These are phyloP conservation scores for Malurus splendens DNA, from an alignment of 2,797 vertebrate species.

Conservation along the genomic window DNA sequence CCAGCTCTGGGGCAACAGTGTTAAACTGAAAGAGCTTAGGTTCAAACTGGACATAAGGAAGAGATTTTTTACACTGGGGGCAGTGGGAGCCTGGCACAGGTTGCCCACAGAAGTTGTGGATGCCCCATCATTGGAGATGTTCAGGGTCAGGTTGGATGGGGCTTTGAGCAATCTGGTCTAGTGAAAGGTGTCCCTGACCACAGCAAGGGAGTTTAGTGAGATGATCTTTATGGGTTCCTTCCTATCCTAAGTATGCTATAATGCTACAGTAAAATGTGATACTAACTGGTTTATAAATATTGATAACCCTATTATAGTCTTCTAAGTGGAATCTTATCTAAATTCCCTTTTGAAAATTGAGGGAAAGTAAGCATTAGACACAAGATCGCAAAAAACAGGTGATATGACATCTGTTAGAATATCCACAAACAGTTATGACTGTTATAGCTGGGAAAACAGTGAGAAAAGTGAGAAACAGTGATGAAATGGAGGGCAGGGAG, in stretches of 20 bases:
- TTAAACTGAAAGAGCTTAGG: background rate
- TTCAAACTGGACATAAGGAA: background rate
- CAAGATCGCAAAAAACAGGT: background rate
- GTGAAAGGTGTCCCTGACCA: background rate
- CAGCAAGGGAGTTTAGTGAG: background rate
- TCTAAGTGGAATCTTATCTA: background rate
- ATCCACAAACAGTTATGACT: background rate
- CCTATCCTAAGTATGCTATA: fast-evolving
- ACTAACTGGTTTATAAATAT: background rate
- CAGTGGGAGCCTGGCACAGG: background rate
- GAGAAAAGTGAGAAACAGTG: background rate
- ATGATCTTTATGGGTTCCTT: background rate
- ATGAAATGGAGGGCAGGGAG: background rate
- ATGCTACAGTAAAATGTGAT: background rate
- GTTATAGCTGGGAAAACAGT: background rate
- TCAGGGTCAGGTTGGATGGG: background rate
- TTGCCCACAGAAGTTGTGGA: background rate
- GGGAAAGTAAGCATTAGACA: background rate
- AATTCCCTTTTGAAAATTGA: background rate
- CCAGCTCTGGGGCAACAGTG: background rate
- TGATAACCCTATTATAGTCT: background rate
- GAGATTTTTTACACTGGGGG: background rate
- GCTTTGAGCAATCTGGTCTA: background rate
- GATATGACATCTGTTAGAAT: background rate
- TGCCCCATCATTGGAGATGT: background rate